Evolutionary conservation across 2,797 vertebrate genomes (phyloP), one percentile per base, ranked within the genome.

Genomic region (Muraenolepis orangiensis): DNA sequence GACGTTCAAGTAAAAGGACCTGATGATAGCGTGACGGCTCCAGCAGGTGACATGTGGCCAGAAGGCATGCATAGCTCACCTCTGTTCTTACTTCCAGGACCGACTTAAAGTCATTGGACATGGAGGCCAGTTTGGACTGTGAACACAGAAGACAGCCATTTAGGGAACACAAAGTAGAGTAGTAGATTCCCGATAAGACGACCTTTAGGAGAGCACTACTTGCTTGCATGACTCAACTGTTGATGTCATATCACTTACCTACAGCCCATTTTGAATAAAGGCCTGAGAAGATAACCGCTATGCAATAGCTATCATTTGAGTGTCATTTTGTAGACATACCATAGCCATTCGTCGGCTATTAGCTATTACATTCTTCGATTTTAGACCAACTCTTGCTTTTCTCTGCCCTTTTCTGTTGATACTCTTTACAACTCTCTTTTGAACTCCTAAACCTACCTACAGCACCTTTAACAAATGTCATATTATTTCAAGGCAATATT

Each of bases 101-200:
- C 0, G 96, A 97, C 80, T 98, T 98, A 90, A 98, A 98, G 90
- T 98, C 96, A 38, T 97, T 98, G 78, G 97, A 98, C 95, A 98
- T 98, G 0, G 95, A 96, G 16, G 97, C 97, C 86, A 98, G 85
- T 87, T 97, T 97, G 18, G 97, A 98, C 97, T 98, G 89, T 40
- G 79, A 83, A 81, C 18, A 85, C 83, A 73, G 73, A 30, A 71
- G 79, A 61, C 6, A 81, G 31, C 31, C 2, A 11, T 64, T 26
- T 64, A 64, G n/a, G n/a, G n/a, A n/a, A n/a, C n/a, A n/a, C n/a
- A 1, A 57, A 57, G 6, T 57, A 2, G 8, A 57, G 51, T 57
- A 57, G 51, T 18, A 34, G 32, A 34, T 34, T 34, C 8, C 32
- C 32, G 3, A 34, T 3, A 34, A 34, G 23, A 61, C 16, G 16